Evolutionary conservation across 2,797 vertebrate genomes (phyloP).

Genomic region (Ataeniobius toweri): DNA sequence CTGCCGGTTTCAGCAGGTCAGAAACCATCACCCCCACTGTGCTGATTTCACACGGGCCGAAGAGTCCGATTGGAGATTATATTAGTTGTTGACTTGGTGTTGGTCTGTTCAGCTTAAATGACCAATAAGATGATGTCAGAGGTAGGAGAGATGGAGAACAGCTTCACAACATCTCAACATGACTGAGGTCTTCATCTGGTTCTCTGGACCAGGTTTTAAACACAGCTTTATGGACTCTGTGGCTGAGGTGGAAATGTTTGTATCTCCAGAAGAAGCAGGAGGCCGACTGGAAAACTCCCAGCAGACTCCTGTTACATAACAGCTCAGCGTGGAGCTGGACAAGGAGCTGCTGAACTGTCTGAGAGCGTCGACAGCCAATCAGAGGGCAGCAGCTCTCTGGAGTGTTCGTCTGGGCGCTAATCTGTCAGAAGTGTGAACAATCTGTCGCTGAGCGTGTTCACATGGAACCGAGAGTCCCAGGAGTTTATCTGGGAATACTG

Average conservation of each 20-base stretch:
- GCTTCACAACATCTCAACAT: not conserved
- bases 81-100: too few species aligned
- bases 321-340: not conserved
- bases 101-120: not conserved
- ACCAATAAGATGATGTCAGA: not conserved
- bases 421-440: slow-evolving; percentile 1
- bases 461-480: not conserved
- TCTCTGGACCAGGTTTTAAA: not conserved
- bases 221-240: too few species aligned
- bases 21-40: too few species aligned
- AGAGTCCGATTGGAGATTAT: too few species aligned
- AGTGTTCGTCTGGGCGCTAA: not conserved
- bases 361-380: slow-evolving; percentile 7
- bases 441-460: not conserved
- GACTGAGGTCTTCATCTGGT: too few species aligned
- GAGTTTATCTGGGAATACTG: not conserved
- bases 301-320: slow-evolving; percentile 20
- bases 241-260: not conserved
- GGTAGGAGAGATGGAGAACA: not conserved
- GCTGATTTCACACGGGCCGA: too few species aligned
- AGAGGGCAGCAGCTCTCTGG: not conserved
- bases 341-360: slow-evolving; percentile 8
- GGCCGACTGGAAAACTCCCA: not conserved
- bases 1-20: too few species aligned
- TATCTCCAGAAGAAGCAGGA: slow-evolving; percentile 1